Conservation (phyloP, 2,888 invertebrate species). For the Steinernema hermaphroditum region DNA sequence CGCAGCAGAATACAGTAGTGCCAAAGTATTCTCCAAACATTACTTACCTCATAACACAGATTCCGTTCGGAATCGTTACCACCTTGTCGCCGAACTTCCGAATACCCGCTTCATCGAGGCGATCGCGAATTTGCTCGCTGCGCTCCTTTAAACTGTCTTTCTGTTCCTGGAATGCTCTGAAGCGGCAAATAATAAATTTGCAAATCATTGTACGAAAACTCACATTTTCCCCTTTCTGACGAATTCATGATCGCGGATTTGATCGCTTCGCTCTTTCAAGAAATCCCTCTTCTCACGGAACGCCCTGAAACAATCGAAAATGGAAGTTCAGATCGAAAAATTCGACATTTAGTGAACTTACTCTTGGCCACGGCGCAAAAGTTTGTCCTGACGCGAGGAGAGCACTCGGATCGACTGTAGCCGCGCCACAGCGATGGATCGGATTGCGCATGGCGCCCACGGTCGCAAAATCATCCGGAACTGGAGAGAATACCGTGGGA, state of each 20-base stretch:
- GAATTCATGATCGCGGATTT: slow-evolving; percentile 4
- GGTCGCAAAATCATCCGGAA: background rate
- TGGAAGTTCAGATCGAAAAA: background rate
- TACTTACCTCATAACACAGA: slow-evolving; percentile 25
- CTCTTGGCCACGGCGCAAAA: background rate
- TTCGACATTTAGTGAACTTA: background rate
- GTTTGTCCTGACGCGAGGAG: background rate
- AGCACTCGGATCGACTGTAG: background rate
- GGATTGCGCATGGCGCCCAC: background rate
- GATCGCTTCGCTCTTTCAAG: slow-evolving; percentile 1
- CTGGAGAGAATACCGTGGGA: too few relatives aligned
- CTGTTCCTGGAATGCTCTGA: background rate
- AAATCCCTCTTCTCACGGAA: slow-evolving; percentile 13
- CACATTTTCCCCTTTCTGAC: background rate
- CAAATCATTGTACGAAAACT: background rate
- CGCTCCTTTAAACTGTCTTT: slow-evolving; percentile 3
- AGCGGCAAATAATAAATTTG: background rate
- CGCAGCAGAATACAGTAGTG: too few relatives aligned
- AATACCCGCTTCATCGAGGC: background rate
- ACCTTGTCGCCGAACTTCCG: slow-evolving; percentile 11
- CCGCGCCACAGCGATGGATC: background rate
- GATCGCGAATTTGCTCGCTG: background rate
- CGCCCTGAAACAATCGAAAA: background rate
- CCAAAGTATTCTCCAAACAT: background rate
- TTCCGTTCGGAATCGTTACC: slow-evolving; percentile 8